Percentiles rank a stretch among this genome's conserved stretches.
These are phyloP conservation scores for Oscheius sp. DNA, from an alignment of 2,888 invertebrate genomes.

Conservation along the genomic window DNA sequence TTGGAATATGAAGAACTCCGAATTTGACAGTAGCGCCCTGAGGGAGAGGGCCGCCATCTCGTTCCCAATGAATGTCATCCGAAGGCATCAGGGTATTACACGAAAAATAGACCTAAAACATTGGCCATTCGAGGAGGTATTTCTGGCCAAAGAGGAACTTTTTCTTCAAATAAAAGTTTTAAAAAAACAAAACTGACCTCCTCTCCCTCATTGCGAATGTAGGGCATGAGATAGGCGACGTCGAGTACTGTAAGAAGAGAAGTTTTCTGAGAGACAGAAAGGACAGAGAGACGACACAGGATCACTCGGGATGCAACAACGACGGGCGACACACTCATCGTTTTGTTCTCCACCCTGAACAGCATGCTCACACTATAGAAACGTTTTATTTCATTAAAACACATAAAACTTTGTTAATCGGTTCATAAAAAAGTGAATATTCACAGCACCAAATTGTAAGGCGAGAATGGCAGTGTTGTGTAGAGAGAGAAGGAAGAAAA, in stretches of 20 bases:
- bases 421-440: conserved; percentile 29
- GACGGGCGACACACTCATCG: conserved; percentile 11
- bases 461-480: conserved; percentile 29
- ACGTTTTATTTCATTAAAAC: conserved; percentile 20
- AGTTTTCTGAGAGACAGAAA: not conserved
- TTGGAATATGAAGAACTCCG: conserved; percentile 47
- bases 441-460: conserved; percentile 33
- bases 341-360: conserved; percentile 4
- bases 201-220: conserved; percentile 16
- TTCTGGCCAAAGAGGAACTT: not conserved
- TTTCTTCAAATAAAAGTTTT: not conserved
- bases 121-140: not conserved
- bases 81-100: conserved; percentile 30
- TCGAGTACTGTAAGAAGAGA: conserved; percentile 2
- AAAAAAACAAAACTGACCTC: not conserved
- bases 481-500: not conserved
- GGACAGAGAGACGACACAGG: not conserved
- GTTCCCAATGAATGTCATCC: conserved; percentile 31
- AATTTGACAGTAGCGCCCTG: conserved; percentile 34
- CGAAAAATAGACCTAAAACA: conserved; percentile 31
- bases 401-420: conserved; percentile 24
- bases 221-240: conserved; percentile 8
- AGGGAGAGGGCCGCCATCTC: conserved; percentile 39
- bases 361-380: conserved; percentile 9
- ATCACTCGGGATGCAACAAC: conserved; percentile 18